phyloP scores from a whole-genome alignment of 1,140 invertebrate species.

The Kradibia gibbosae region DNA sequence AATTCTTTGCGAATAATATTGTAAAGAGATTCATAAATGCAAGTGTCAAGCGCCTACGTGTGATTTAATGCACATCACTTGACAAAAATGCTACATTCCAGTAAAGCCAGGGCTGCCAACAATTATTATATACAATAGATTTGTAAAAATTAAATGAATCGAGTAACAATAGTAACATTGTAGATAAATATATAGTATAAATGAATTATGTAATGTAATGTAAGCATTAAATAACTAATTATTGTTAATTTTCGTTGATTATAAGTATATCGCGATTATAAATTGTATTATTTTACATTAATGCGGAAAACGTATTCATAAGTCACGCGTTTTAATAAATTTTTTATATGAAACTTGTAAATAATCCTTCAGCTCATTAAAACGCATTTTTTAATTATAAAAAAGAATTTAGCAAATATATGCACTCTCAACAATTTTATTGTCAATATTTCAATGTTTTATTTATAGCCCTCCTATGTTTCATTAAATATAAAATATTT shows the following conservation, averaged over 20 bases:
- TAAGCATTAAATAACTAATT: constrained; percentile 49
- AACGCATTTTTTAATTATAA: constrained; percentile 55
- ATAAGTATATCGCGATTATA: constrained; percentile 47
- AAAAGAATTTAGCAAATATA: constrained; percentile 51
- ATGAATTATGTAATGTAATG: constrained; percentile 50
- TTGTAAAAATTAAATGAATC: constrained; percentile 47
- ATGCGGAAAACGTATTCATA: constrained; percentile 47
- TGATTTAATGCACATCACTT: constrained; percentile 44
- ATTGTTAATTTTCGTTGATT: constrained; percentile 51
- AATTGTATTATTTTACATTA: constrained; percentile 52
- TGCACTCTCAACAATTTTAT: constrained; percentile 48
- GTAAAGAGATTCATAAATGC: constrained; percentile 50
- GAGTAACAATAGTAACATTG: constrained; percentile 50
- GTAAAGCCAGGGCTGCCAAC: constrained; percentile 51
- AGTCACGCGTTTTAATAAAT: constrained; percentile 53
- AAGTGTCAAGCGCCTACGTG: constrained; percentile 37
- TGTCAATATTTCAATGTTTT: constrained; percentile 35
- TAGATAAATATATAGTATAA: constrained; percentile 51
- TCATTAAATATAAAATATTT: not conserved
- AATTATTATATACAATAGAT: constrained; percentile 50
- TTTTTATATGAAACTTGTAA: constrained; percentile 59
- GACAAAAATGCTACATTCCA: constrained; percentile 51
- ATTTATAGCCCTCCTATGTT: constrained; percentile 32
- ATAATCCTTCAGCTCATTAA: constrained; percentile 57
- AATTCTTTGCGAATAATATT: constrained; percentile 61